These are phyloP conservation scores for Drosophila truncata DNA, from an alignment of 1,140 invertebrate species.

Conservation along the genomic window DNA sequence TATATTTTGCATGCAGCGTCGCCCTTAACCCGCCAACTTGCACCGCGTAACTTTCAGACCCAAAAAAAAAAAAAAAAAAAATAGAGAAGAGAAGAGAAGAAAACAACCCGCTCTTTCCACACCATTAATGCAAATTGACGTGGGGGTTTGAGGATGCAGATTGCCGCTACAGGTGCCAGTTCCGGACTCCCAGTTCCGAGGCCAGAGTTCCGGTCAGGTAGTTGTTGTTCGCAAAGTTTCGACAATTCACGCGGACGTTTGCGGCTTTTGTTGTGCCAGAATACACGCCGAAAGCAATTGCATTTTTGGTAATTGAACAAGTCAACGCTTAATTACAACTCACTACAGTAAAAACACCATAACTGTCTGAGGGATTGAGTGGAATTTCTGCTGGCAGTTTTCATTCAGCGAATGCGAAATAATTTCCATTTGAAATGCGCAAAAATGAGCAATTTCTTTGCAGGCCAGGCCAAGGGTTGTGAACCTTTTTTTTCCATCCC, in stretches of 20 bases:
- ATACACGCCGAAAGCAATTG: constrained; percentile 71
- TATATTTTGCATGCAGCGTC: constrained; percentile 48
- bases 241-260: constrained; percentile 51
- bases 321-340: constrained; percentile 79
- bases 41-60: neutral
- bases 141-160: constrained; percentile 14
- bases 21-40: constrained; percentile 20
- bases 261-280: constrained; percentile 39
- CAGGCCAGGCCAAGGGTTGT: constrained; percentile 5
- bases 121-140: constrained; percentile 54
- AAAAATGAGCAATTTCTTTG: constrained; percentile 76
- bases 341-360: constrained; percentile 68
- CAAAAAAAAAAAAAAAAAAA: neutral
- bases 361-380: constrained; percentile 64
- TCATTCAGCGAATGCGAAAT: constrained; percentile 38
- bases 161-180: constrained; percentile 39
- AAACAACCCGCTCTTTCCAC: constrained; percentile 1
- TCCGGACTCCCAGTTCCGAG: constrained; percentile 3
- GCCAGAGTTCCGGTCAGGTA: constrained; percentile 13
- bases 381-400: constrained; percentile 23
- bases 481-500: neutral
- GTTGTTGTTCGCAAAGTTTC: constrained; percentile 25
- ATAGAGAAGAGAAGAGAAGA: neutral
- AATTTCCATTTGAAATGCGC: constrained; percentile 73
- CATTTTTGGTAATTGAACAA: constrained; percentile 83